phyloP scores from a whole-genome alignment of 2,797 vertebrate species.

The Acomys russatus region DNA sequence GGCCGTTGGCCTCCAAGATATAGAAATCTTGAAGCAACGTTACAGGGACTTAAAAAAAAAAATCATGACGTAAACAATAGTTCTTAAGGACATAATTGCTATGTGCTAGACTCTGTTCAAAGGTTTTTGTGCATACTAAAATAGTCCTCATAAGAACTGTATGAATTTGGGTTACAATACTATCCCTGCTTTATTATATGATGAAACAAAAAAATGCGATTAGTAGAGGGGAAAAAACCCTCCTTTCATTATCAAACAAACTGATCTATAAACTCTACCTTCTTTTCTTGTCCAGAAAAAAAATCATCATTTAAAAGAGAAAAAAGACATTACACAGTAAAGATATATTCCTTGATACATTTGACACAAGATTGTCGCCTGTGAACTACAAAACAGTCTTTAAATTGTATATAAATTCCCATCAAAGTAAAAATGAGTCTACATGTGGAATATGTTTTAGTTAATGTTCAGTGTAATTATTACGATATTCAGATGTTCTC shows the following conservation, averaged over 20 bases:
- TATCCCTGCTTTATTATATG: background rate
- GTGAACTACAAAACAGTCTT: background rate
- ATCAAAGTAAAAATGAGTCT: background rate
- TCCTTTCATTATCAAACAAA: background rate
- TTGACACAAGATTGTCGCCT: background rate
- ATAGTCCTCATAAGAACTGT: conserved; percentile 2
- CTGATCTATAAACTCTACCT: background rate
- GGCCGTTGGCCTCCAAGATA: background rate
- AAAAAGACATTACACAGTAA: background rate
- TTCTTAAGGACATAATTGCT: conserved; percentile 49
- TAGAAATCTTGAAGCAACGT: conserved; percentile 19
- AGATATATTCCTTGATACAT: background rate
- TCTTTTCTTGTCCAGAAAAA: background rate
- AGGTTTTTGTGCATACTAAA: conserved; percentile 30
- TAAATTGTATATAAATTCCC: background rate
- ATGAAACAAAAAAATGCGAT: background rate
- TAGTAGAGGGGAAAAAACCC: background rate
- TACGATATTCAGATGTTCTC: background rate
- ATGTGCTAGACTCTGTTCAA: background rate
- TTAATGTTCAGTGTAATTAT: background rate
- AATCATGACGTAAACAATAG: background rate
- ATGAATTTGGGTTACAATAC: background rate
- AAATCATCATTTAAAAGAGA: background rate
- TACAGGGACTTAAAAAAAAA: conserved; percentile 5
- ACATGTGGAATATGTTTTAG: background rate